Evolutionary conservation across 2,113 vertebrate genomes (phyloP).

Genomic region (Lipophrys pholis): DNA sequence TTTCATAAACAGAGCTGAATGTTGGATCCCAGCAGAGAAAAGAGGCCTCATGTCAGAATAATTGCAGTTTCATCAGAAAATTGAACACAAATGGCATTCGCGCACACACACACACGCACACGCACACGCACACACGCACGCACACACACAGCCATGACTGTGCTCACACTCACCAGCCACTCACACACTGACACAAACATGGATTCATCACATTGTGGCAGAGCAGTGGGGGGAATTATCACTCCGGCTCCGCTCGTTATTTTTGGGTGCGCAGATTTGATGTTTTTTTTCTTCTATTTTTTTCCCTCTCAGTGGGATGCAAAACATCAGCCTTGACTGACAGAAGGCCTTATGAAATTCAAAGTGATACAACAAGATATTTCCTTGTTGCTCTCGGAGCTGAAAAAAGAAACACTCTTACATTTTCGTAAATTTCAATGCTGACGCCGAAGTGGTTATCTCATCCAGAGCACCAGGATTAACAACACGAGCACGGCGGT

Average conservation of each 20-base stretch:
- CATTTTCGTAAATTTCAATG: conserved; percentile 13
- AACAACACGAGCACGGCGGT: too few species aligned
- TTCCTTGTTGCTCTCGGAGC: conserved; percentile 2
- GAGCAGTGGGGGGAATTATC: conserved; percentile 32
- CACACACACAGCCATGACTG: conserved; percentile 6
- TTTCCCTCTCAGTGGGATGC: conserved; percentile 11
- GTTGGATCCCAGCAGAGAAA: conserved; percentile 18
- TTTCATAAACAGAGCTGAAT: conserved; percentile 15
- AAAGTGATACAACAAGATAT: conserved; percentile 17
- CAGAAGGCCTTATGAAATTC: conserved; percentile 29
- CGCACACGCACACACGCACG: too few species aligned
- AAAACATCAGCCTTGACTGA: conserved; percentile 42
- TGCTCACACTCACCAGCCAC: conserved; percentile 1
- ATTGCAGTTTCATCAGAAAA: conserved; percentile 28
- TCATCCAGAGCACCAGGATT: neutral
- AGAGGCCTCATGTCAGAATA: conserved; percentile 42
- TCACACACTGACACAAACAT: conserved; percentile 11
- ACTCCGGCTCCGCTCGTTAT: conserved; percentile 12
- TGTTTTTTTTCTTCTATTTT: too few species aligned
- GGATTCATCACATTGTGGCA: conserved; percentile 24
- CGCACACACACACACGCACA: neutral
- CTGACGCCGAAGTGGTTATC: neutral
- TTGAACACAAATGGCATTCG: neutral
- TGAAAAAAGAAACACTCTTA: neutral
- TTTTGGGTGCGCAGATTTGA: conserved; percentile 36